These are phyloP conservation scores for Lipophrys pholis DNA, from an alignment of 2,113 vertebrate species.

Conservation along the genomic window DNA sequence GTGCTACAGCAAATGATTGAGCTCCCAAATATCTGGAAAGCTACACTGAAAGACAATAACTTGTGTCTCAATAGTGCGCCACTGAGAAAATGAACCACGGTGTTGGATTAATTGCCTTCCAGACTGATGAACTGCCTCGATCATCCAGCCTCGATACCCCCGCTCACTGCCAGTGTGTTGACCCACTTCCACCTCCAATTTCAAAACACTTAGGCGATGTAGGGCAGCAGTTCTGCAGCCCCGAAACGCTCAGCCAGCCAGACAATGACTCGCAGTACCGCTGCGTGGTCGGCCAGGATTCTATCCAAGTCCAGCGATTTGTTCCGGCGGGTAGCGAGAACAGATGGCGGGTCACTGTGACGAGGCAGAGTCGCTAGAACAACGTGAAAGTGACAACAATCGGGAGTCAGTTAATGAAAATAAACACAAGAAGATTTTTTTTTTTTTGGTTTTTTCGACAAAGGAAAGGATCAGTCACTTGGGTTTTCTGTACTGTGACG, in stretches of 20 bases:
- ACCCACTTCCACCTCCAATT: slow-evolving; percentile 71
- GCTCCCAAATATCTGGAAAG: too few relatives aligned
- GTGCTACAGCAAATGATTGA: too few relatives aligned
- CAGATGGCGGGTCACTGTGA: slow-evolving; percentile 48
- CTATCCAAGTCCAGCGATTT: slow-evolving; percentile 56
- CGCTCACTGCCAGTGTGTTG: slow-evolving; percentile 59
- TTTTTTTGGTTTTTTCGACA: too few relatives aligned
- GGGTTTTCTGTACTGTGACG: too few relatives aligned
- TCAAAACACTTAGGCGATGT: slow-evolving; percentile 68
- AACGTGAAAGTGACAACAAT: slow-evolving; percentile 42
- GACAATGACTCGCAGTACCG: slow-evolving; percentile 56
- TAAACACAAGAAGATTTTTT: too few relatives aligned
- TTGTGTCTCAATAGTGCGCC: background rate
- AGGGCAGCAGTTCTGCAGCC: slow-evolving; percentile 68
- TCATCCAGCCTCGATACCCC: slow-evolving; percentile 52
- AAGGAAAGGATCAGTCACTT: too few relatives aligned
- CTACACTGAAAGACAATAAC: too few relatives aligned
- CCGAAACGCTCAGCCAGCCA: slow-evolving; percentile 41
- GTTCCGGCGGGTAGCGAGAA: slow-evolving; percentile 63
- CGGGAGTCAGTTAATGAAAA: slow-evolving; percentile 32
- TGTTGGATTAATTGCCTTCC: slow-evolving; percentile 45
- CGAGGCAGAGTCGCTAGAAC: slow-evolving; percentile 24
- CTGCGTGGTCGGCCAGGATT: slow-evolving; percentile 32
- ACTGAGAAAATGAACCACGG: slow-evolving; percentile 18
- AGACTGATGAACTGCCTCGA: slow-evolving; percentile 38